Evolutionary conservation across 2,888 invertebrate genomes (phyloP).

Genomic region (Calliopum simillimum): DNA sequence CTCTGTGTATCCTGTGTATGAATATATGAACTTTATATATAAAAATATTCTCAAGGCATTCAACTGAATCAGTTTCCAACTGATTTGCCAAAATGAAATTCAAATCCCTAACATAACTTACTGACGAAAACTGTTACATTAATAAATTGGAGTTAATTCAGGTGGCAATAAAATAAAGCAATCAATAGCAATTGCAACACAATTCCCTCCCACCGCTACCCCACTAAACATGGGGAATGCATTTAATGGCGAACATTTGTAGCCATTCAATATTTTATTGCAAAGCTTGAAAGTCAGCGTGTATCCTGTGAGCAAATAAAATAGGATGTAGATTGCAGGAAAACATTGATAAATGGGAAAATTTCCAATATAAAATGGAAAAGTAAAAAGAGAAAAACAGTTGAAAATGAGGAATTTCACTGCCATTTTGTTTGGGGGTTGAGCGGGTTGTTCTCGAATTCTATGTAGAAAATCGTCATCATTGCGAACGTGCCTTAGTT

Average conservation of each 20-base stretch:
- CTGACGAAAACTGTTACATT: too few species aligned
- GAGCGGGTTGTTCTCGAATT: background rate
- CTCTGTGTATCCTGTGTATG: too few species aligned
- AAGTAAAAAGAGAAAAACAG: background rate
- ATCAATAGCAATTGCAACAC: background rate
- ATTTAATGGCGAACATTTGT: slow-evolving; percentile 5
- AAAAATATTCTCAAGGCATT: too few species aligned
- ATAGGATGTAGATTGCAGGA: background rate
- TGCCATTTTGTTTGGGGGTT: background rate
- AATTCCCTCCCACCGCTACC: background rate
- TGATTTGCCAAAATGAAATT: too few species aligned
- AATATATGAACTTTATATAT: too few species aligned
- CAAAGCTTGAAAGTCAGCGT: background rate
- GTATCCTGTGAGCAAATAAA: slow-evolving; percentile 1
- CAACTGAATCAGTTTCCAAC: too few species aligned
- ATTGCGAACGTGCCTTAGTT: background rate
- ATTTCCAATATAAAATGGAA: background rate
- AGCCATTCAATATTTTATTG: slow-evolving; percentile 3
- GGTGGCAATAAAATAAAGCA: too few species aligned
- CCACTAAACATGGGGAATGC: background rate
- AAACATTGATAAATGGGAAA: slow-evolving; percentile 7
- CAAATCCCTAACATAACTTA: too few species aligned
- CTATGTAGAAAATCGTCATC: background rate
- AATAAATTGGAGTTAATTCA: too few species aligned
- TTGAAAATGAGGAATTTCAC: background rate